Conservation (phyloP, 2,888 invertebrate genomes). For the Lasioglossum malachurum region DNA sequence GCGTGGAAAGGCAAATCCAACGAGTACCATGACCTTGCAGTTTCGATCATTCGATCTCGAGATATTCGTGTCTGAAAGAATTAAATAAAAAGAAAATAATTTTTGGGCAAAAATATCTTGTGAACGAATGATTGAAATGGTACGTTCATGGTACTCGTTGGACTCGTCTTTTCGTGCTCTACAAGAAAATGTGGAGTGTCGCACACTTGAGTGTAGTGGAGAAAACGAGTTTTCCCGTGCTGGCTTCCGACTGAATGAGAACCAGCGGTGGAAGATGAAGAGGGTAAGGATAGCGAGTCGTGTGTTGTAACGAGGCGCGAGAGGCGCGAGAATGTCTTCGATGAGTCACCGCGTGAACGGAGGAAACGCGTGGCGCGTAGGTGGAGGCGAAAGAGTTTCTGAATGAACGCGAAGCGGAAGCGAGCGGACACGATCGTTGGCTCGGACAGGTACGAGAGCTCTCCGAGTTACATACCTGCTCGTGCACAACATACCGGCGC, state of each 20-base stretch:
- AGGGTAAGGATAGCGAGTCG: neutral
- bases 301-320: neutral
- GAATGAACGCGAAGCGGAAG: conserved; percentile 73
- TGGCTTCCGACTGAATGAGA: neutral
- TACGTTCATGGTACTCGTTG: neutral
- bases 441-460: conserved; percentile 48
- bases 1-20: neutral
- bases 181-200: neutral
- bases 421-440: conserved; percentile 60
- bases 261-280: neutral
- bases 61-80: neutral
- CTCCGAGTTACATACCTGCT: conserved; percentile 39
- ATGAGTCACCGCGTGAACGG: conserved; percentile 64
- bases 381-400: conserved; percentile 64
- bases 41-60: neutral
- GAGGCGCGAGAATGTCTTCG: conserved; percentile 54
- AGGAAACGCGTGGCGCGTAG: conserved; percentile 69
- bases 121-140: neutral
- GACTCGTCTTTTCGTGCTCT: neutral
- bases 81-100: neutral
- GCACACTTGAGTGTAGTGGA: neutral
- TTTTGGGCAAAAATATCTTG: neutral
- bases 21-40: neutral
- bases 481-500: conserved; percentile 31
- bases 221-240: neutral